phyloP scores from a whole-genome alignment of 2,888 invertebrate genomes.

The Tetranychus truncatus region DNA sequence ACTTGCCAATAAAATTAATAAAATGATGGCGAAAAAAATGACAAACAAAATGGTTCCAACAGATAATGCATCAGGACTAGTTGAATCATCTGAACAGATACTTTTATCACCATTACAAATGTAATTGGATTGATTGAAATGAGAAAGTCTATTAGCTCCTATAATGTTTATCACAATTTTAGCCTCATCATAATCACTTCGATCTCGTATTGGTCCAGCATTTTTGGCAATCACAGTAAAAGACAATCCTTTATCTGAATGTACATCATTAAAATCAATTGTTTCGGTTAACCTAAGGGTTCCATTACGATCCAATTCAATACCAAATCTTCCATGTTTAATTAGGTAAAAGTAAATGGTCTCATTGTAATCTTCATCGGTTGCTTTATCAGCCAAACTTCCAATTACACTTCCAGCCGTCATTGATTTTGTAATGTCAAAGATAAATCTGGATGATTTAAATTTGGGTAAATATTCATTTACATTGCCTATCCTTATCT shows the following conservation, averaged over 20 bases:
- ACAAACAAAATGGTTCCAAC: constrained; percentile 83
- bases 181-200: constrained; percentile 80
- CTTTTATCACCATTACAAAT: background rate
- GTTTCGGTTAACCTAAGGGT: constrained; percentile 61
- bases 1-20: constrained; percentile 70
- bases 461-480: constrained; percentile 78
- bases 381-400: constrained; percentile 50
- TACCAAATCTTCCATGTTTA: constrained; percentile 70
- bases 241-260: constrained; percentile 47
- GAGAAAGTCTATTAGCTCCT: constrained; percentile 89
- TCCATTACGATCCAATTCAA: constrained; percentile 57
- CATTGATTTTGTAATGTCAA: constrained; percentile 78
- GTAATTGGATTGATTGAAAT: constrained; percentile 43
- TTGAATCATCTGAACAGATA: constrained; percentile 5
- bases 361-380: constrained; percentile 73
- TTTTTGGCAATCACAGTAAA: constrained; percentile 86
- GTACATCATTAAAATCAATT: constrained; percentile 69
- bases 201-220: constrained; percentile 68
- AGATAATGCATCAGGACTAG: constrained; percentile 45
- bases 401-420: constrained; percentile 68
- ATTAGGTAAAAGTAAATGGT: constrained; percentile 76
- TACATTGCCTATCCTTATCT: constrained; percentile 58
- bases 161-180: constrained; percentile 80
- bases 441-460: constrained; percentile 69
- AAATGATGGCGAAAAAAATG: constrained; percentile 72